Evolutionary conservation across 2,888 invertebrate genomes (phyloP), one percentile per base, ranked within the genome.

Genomic region (Amiota communis): DNA sequence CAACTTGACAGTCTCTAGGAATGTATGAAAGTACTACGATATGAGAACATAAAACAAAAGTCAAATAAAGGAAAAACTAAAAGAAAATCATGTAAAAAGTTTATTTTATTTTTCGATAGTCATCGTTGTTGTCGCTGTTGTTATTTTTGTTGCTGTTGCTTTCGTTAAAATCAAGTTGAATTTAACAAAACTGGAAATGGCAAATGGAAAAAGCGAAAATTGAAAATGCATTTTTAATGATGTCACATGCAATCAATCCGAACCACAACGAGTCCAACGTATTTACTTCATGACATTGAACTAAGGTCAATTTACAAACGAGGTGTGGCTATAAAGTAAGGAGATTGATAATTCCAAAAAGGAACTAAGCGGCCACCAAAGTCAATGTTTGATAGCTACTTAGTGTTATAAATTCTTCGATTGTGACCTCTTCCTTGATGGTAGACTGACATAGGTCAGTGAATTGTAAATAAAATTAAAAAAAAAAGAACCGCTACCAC

Each of bases 191-290:
- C 36, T 36, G 36, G 36, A 36, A 36, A 36, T 36, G 46, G 46
- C 23, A 63, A 63, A n/a, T 11, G 12, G 63, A 63, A 63, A 63
- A 36, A 8, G 46, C 11, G 17, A n/a, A 83, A 82, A 83, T 83
- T 83, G 84, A 84, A 83, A 83, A 83, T 83, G 77, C 77, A 83
- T 83, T 84, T 83, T 83, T 83, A 83, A 83, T 83, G 84, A 23
- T 36, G 63, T 46, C 59, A 20, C 59, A 59, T 59, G 59, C 59
- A 59, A 17, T 59, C 15, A 59, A 20, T 59, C 20, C 59, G 13
- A 15, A 53, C 53, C 53, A 15, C 53, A 53, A 15, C n/a, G 53
- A 36, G 36, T 36, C 36, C 36, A 36, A 36, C 36, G 6, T 36
- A 6, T 36, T 36, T 6, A 36, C 59, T 15, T 9, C 23, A 36